phyloP scores from a whole-genome alignment of 2,888 invertebrate genomes.

The Drosophila parthenogenetica region DNA sequence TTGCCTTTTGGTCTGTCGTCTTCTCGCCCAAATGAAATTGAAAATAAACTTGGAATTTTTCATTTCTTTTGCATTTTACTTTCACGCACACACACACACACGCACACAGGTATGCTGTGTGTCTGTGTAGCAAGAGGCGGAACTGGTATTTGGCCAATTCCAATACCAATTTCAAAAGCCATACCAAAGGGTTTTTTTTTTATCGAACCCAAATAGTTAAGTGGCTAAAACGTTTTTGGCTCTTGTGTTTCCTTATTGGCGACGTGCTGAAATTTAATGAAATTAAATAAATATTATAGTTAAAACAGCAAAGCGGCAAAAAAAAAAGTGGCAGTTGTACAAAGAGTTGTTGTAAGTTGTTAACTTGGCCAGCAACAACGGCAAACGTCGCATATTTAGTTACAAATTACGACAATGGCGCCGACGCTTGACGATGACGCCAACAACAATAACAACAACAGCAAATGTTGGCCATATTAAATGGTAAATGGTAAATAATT shows the following conservation, averaged over 20 bases:
- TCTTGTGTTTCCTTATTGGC: conserved; percentile 68
- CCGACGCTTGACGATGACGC: conserved; percentile 37
- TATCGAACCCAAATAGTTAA: conserved; percentile 61
- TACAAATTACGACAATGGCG: conserved; percentile 79
- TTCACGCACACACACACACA: conserved; percentile 65
- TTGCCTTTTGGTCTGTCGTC: conserved; percentile 22
- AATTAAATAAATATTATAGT: conserved; percentile 75
- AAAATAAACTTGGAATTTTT: conserved; percentile 58
- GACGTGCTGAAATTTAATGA: conserved; percentile 77
- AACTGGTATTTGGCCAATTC: conserved; percentile 42
- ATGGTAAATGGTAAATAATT: conserved; percentile 73
- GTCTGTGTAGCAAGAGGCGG: conserved; percentile 21
- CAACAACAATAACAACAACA: conserved; percentile 28
- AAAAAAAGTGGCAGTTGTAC: conserved; percentile 42
- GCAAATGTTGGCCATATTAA: conserved; percentile 69
- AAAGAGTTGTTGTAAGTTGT: conserved; percentile 41
- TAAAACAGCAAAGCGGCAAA: conserved; percentile 42
- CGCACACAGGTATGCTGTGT: background rate
- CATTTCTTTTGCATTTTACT: conserved; percentile 58
- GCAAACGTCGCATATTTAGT: conserved; percentile 70
- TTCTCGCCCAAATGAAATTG: conserved; percentile 61
- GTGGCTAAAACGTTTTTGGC: conserved; percentile 60
- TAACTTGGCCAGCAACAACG: conserved; percentile 42
- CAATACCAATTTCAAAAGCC: background rate
- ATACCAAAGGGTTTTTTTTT: conserved; percentile 54